These are phyloP conservation scores for Xylophagus ater DNA, from an alignment of 2,888 invertebrate genomes.

Conservation along the genomic window DNA sequence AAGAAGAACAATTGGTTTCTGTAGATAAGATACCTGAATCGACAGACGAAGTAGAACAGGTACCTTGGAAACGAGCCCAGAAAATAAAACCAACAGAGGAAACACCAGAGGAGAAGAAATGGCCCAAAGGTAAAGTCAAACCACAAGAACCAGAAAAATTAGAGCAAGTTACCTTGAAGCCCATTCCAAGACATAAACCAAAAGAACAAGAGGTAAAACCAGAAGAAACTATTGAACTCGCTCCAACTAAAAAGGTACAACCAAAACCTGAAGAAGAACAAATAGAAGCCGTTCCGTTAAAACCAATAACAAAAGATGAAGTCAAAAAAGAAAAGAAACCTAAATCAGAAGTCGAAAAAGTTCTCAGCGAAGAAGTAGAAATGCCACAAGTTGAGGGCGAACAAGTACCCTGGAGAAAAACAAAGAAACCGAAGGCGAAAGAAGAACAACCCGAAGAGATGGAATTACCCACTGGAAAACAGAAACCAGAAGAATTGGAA, in stretches of 20 bases:
- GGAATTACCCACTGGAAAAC: conserved; percentile 8
- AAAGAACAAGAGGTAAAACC: conserved; percentile 16
- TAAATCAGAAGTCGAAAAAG: background rate
- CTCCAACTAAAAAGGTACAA: background rate
- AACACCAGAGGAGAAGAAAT: conserved; percentile 31
- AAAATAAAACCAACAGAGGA: conserved; percentile 25
- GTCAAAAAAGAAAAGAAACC: too few species aligned
- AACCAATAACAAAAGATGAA: too few species aligned
- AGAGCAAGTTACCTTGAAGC: conserved; percentile 21
- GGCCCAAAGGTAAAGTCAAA: conserved; percentile 30
- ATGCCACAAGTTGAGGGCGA: background rate
- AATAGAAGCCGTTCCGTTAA: too few species aligned
- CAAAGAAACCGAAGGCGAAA: background rate
- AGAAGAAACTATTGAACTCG: conserved; percentile 26
- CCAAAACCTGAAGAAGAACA: conserved; percentile 2
- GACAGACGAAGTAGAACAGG: too few species aligned
- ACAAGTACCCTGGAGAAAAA: background rate
- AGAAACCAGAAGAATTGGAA: conserved; percentile 19
- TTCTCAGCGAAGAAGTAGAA: background rate
- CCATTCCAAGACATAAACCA: conserved; percentile 19
- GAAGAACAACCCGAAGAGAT: background rate
- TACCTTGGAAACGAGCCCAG: conserved; percentile 21
- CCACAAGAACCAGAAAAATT: conserved; percentile 22
- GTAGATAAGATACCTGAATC: too few species aligned
- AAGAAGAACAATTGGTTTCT: too few species aligned